phyloP scores from a whole-genome alignment of 2,797 vertebrate genomes.

The Premnoplex brunnescens region DNA sequence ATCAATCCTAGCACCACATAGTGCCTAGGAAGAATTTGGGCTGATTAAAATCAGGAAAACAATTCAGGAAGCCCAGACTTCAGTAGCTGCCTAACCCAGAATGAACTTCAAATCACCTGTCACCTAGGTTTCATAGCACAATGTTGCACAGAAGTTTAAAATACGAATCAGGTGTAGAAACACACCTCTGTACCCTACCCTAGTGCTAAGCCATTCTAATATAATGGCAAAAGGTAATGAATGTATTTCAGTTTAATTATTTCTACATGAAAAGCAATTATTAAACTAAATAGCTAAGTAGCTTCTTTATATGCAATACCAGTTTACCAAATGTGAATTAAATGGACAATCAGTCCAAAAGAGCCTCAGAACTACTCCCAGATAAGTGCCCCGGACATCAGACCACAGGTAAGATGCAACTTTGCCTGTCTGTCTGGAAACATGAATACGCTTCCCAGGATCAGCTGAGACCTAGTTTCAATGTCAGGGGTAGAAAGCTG shows the following conservation, averaged over 20 bases:
- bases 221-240: not conserved
- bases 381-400: not conserved
- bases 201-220: not conserved
- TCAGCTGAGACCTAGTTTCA: not conserved
- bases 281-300: not conserved
- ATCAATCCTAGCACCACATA: not conserved
- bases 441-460: rapidly evolving
- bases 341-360: not conserved
- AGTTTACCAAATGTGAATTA: not conserved
- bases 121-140: not conserved
- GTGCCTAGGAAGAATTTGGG: not conserved
- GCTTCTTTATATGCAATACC: not conserved
- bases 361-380: not conserved
- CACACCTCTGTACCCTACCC: not conserved
- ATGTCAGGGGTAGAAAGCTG: not conserved
- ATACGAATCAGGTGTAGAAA: not conserved
- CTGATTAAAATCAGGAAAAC: not conserved
- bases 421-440: not conserved
- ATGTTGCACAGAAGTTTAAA: not conserved
- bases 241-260: not conserved
- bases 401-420: not conserved
- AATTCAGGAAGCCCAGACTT: not conserved
- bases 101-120: not conserved
- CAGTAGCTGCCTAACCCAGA: not conserved
- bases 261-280: not conserved